A percentile compares a stretch with the other conserved stretches of the same genome.
Conservation (phyloP, 1,140 invertebrate genomes). For the Philopotamus ludificatus region DNA sequence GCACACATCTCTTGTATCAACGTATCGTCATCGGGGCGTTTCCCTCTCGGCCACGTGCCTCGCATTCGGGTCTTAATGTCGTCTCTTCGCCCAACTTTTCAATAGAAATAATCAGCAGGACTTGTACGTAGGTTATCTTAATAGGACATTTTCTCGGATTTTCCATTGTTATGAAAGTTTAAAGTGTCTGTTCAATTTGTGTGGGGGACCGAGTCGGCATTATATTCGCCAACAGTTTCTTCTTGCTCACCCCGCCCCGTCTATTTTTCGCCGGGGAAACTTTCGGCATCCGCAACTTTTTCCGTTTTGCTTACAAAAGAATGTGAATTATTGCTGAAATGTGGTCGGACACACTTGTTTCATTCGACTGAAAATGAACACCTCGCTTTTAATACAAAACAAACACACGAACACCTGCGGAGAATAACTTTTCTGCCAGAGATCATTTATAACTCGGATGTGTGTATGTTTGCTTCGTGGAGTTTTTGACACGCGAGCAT, state of each 20-base stretch:
- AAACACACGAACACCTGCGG: background rate
- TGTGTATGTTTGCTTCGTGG: too few species aligned
- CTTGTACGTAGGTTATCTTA: slow-evolving; percentile 22
- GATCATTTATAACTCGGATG: too few species aligned
- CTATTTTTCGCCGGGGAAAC: background rate
- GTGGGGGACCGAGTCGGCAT: slow-evolving; percentile 1
- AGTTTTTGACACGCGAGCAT: too few species aligned
- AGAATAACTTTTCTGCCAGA: too few species aligned
- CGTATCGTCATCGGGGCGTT: too few species aligned
- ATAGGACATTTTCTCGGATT: slow-evolving; percentile 24
- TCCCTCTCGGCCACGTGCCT: background rate
- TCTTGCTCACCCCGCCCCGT: background rate
- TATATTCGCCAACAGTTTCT: slow-evolving; percentile 7
- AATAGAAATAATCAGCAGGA: slow-evolving; percentile 25
- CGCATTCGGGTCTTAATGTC: slow-evolving; percentile 7
- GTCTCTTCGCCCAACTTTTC: slow-evolving; percentile 20
- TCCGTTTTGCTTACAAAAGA: background rate
- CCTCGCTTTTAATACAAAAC: background rate
- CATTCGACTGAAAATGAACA: background rate
- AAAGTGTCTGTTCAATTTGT: slow-evolving; percentile 31
- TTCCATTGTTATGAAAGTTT: slow-evolving; percentile 26
- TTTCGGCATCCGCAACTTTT: background rate
- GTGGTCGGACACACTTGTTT: background rate
- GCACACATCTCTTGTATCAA: too few species aligned
- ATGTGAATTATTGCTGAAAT: background rate